These are phyloP conservation scores for Arctocebus calabarensis DNA, from an alignment of 2,797 vertebrate genomes.

Conservation along the genomic window DNA sequence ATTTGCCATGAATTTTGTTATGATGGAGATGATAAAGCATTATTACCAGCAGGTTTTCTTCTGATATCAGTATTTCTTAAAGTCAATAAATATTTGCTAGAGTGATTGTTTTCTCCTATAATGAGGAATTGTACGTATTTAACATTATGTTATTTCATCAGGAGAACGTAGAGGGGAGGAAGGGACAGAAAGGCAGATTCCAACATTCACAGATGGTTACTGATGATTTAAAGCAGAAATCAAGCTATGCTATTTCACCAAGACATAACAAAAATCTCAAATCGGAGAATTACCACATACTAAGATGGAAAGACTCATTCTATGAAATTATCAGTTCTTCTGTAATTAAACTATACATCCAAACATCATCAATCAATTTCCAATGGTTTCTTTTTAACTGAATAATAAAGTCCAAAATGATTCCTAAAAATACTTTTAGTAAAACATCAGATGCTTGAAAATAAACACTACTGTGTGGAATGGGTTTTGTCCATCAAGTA, in stretches of 20 bases:
- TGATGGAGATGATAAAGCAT: neutral
- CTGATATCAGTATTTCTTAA: constrained; percentile 18
- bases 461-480: neutral
- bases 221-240: constrained; percentile 12
- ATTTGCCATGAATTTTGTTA: neutral
- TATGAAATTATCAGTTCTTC: neutral
- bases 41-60: neutral
- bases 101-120: neutral
- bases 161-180: neutral
- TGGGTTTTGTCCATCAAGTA: neutral
- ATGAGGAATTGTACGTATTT: neutral
- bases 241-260: neutral
- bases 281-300: neutral
- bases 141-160: neutral
- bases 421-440: neutral
- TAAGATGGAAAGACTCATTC: neutral
- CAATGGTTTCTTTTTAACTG: neutral
- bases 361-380: neutral
- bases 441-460: neutral
- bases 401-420: neutral
- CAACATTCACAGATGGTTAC: neutral
- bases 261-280: neutral
- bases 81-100: neutral
- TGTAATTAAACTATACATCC: neutral
- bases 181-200: neutral